Base-by-base conservation (phyloP, 2,888 invertebrate genomes). In the Lochmaea crataegi region DNA sequence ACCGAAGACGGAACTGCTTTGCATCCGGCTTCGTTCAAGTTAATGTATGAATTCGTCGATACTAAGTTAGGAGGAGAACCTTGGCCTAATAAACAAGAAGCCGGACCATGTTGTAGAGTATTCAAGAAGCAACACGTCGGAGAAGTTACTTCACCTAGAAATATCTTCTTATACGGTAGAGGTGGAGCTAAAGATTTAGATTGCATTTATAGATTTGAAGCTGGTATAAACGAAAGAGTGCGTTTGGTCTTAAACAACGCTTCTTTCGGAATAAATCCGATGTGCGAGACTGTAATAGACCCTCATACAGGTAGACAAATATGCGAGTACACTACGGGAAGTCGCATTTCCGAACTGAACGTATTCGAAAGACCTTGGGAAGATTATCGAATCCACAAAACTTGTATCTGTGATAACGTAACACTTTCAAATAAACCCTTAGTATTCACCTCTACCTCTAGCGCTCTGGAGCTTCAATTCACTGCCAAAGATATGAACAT, bases 11-110 rank as follows among this genome's bases (percentile, higher is more conserved):
- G 95, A 48, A 95, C 95, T 1, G 94, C 94, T 2, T 90, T 95
- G 14, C 94, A 94, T 82, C 95, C 94, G 5, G 91, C 93, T 2
- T 89, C 90, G 10, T 94, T 94, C 84, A 88, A 91, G 68, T 84
- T 93, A 64, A 93, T 94, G 81, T 95, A 95, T 85, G 95, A 95
- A 86, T 95, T 95, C 84, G 91, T 95, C 26, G 94, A 95, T 83
- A 95, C 95, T 2, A 89, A 93, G 56, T 89, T 94, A 75, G 75
- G 74, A 14, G 81, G 81, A 7, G 91, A 91, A 73, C 87, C 89
- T 10, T 91, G 92, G 90, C 87, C 89, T 1, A 82, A 81, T 12
- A 81, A 80, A 56, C 78, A 75, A 11, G 77, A 77, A 14, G 79
- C 76, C n/a, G 86, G 86, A 18, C 84, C 89, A 0, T 92, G 92